These are phyloP conservation scores for Mermis nigrescens DNA, from an alignment of 2,888 invertebrate species.

Conservation along the genomic window DNA sequence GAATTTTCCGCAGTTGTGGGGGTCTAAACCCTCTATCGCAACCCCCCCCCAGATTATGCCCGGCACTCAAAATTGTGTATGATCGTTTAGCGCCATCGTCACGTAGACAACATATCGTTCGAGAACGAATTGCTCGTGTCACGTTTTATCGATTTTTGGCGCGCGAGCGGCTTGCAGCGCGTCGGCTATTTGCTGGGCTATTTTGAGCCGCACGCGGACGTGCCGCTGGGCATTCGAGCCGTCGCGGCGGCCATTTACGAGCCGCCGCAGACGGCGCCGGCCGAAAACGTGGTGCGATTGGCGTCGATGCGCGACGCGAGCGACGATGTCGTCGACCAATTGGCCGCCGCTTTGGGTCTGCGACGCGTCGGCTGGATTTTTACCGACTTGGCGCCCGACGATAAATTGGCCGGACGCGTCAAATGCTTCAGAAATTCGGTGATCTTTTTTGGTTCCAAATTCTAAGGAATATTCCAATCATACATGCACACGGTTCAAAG, in stretches of 20 bases:
- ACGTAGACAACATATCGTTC: slow-evolving; percentile 87
- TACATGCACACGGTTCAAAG: too few relatives aligned
- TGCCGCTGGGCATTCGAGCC: slow-evolving; percentile 71
- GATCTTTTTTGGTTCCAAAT: too few relatives aligned
- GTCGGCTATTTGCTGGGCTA: slow-evolving; percentile 75
- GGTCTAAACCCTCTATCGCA: too few relatives aligned
- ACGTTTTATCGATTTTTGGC: slow-evolving; percentile 88
- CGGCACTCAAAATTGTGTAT: too few relatives aligned
- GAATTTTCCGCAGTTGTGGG: too few relatives aligned
- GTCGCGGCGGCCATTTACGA: slow-evolving; percentile 85
- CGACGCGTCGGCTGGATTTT: slow-evolving; percentile 87
- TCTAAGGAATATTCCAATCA: too few relatives aligned
- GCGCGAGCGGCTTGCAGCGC: slow-evolving; percentile 67
- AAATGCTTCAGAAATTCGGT: slow-evolving; percentile 44
- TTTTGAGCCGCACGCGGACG: slow-evolving; percentile 74
- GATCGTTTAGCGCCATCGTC: slow-evolving; percentile 55
- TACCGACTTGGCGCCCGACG: slow-evolving; percentile 76
- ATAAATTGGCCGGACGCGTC: slow-evolving; percentile 56
- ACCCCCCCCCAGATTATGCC: too few relatives aligned
- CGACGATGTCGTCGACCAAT: slow-evolving; percentile 19
- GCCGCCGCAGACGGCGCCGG: slow-evolving; percentile 54
- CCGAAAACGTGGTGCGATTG: slow-evolving; percentile 5
- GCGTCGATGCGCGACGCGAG: slow-evolving; percentile 22
- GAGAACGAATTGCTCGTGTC: slow-evolving; percentile 86
- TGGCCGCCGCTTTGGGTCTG: slow-evolving; percentile 60